A percentile compares a stretch with the other conserved stretches of the same genome.
Conservation (phyloP, 2,113 vertebrate species). For the Muscicapa adusta region DNA sequence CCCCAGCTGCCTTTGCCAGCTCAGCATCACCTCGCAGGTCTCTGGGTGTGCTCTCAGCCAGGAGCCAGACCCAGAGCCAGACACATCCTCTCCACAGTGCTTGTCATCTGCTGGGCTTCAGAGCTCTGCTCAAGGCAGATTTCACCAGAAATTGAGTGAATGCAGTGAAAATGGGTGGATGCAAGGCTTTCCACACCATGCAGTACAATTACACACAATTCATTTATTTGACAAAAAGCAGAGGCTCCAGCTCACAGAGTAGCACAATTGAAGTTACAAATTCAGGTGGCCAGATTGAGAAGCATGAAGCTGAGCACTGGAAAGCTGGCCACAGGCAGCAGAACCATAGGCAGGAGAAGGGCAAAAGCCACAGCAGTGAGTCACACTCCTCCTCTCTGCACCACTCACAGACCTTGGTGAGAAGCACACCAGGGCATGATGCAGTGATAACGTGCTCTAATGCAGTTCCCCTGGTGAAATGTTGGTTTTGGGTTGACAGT, state of each 20-base stretch:
- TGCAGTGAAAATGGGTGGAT: not conserved
- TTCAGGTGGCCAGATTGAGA: not conserved
- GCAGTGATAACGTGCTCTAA: not conserved
- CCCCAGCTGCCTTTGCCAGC: not conserved
- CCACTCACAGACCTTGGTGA: rapidly evolving
- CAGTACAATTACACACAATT: not conserved
- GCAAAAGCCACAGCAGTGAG: not conserved
- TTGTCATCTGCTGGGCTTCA: not conserved
- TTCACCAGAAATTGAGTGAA: not conserved
- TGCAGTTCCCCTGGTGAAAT: not conserved
- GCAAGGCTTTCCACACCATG: not conserved
- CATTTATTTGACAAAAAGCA: not conserved
- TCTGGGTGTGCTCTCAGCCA: not conserved
- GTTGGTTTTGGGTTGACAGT: not conserved
- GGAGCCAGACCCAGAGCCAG: rapidly evolving
- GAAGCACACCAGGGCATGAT: rapidly evolving
- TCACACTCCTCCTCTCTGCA: not conserved
- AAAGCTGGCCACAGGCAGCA: not conserved
- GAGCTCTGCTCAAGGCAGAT: not conserved
- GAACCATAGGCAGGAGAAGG: not conserved
- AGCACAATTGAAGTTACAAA: rapidly evolving
- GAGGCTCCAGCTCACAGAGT: not conserved
- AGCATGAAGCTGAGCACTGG: rapidly evolving
- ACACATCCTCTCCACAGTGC: not conserved
- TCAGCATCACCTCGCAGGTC: not conserved